phyloP scores from a whole-genome alignment of 2,113 vertebrate genomes.

The Sceloporus undulatus region DNA sequence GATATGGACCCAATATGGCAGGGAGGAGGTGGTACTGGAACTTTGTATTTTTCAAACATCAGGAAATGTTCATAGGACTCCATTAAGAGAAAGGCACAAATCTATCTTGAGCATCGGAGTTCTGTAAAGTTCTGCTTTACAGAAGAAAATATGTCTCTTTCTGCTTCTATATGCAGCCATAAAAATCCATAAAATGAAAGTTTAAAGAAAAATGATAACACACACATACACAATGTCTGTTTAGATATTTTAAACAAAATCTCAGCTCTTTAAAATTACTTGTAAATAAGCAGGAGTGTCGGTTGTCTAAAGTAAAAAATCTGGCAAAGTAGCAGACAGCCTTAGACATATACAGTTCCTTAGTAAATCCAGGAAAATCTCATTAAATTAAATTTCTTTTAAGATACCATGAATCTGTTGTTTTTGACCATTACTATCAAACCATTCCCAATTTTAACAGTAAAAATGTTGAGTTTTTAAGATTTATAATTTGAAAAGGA shows the following conservation, averaged over 20 bases:
- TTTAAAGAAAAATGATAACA: not conserved
- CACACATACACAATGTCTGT: not conserved
- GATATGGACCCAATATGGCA: no score
- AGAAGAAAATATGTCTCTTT: not conserved
- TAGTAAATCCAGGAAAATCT: not conserved
- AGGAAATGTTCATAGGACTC: not conserved
- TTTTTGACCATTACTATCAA: not conserved
- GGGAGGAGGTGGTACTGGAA: no score
- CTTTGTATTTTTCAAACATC: not conserved
- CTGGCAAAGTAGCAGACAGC: not conserved
- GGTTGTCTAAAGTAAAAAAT: not conserved
- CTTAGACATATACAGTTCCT: not conserved
- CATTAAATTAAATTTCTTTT: not conserved
- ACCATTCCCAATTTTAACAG: not conserved
- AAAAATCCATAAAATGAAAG: not conserved
- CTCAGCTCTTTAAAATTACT: not conserved
- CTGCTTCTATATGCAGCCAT: not conserved
- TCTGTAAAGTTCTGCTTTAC: not conserved
- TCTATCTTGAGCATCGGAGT: not conserved
- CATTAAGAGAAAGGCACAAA: not conserved
- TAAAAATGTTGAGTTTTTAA: constrained; percentile 21
- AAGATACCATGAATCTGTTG: not conserved
- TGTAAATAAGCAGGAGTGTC: no score
- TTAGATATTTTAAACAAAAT: not conserved
- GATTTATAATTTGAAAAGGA: constrained; percentile 29